These are phyloP conservation scores for Cerceris rybyensis DNA, from an alignment of 2,888 invertebrate genomes.

Conservation along the genomic window DNA sequence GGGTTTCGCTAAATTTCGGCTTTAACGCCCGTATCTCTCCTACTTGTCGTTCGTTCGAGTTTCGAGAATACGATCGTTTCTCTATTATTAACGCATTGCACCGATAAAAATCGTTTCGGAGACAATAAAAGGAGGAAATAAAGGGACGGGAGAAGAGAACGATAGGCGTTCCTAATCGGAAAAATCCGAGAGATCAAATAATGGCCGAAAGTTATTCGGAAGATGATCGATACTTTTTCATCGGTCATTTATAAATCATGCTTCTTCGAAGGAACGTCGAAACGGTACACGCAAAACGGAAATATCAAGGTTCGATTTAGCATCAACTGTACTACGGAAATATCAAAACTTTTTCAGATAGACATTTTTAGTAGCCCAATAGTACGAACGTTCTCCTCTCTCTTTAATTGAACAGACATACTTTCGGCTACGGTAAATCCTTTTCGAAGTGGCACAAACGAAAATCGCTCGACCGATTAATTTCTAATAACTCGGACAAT, in stretches of 20 bases:
- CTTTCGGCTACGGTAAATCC: no score
- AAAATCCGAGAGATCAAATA: slow-evolving; percentile 1
- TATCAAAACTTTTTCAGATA: slow-evolving; percentile 15
- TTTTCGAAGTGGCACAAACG: no score
- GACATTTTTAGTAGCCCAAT: slow-evolving; percentile 1
- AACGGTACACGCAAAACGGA: not conserved
- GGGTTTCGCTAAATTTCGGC: not conserved
- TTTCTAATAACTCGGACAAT: no score
- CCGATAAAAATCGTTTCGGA: no score
- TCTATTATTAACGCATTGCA: no score
- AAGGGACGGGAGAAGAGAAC: no score
- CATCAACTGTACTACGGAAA: slow-evolving; percentile 8
- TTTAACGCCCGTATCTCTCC: not conserved
- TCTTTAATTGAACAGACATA: not conserved
- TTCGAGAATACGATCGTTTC: not conserved
- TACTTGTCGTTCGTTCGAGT: not conserved
- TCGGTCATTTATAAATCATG: slow-evolving; percentile 17
- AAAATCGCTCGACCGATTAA: no score
- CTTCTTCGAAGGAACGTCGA: not conserved
- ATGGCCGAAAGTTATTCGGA: not conserved
- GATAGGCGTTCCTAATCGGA: not conserved
- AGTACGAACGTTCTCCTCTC: not conserved
- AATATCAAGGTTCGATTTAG: slow-evolving; percentile 3
- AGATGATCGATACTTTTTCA: slow-evolving; percentile 22
- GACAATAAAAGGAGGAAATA: no score